phyloP scores from a whole-genome alignment of 2,797 vertebrate species.

The Schizothorax lantsangensis region DNA sequence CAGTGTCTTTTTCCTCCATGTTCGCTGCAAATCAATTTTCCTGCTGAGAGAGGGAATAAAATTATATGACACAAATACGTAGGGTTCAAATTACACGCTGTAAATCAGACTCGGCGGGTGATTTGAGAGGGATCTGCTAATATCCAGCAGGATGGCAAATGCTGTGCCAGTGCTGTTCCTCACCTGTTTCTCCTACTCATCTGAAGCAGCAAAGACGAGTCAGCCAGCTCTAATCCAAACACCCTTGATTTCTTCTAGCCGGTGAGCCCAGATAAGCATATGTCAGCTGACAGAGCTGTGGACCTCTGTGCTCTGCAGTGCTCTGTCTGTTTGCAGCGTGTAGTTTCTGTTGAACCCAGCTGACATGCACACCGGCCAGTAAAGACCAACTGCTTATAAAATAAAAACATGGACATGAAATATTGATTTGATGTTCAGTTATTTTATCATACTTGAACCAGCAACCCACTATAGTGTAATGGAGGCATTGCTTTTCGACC shows the following conservation, averaged over 20 bases:
- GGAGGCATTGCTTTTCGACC: not conserved
- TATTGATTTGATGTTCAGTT: not conserved
- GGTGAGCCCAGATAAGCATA: not conserved
- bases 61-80: not conserved
- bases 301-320: not conserved
- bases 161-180: constrained; percentile 26
- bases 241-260: not conserved
- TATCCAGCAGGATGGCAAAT: no score
- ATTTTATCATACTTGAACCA: not conserved
- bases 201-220: constrained; percentile 16
- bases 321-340: not conserved
- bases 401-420: not conserved
- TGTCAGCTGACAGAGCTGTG: not conserved
- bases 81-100: not conserved
- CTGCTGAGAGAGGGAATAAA: not conserved
- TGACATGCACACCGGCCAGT: not conserved
- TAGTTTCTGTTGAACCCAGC: not conserved
- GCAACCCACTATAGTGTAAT: not conserved
- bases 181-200: not conserved
- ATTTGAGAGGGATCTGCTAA: constrained; percentile 2
- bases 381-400: not conserved
- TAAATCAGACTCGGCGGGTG: not conserved
- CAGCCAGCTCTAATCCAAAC: not conserved
- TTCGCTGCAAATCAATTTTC: not conserved
- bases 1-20: not conserved